These are phyloP conservation scores for Neoascia interrupta DNA, from an alignment of 2,888 invertebrate species.

Conservation along the genomic window DNA sequence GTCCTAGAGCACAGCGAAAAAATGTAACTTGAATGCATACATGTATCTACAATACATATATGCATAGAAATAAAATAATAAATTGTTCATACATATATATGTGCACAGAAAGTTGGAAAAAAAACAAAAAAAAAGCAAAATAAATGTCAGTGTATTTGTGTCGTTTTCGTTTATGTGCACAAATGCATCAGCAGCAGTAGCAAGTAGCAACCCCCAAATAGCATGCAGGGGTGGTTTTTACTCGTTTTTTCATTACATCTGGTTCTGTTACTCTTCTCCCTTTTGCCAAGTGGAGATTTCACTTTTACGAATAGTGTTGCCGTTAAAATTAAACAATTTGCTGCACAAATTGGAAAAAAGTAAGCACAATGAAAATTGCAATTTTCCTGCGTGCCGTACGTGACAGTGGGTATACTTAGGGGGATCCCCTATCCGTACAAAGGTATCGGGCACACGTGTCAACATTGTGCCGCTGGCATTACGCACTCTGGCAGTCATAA, in stretches of 20 bases:
- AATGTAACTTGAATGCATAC: constrained; percentile 10
- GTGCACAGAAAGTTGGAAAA: too few relatives aligned
- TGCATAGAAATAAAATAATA: constrained; percentile 40
- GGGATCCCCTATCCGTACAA: constrained; percentile 19
- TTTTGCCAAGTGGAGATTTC: not conserved
- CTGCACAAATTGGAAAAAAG: constrained; percentile 41
- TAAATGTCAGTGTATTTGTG: constrained; percentile 38
- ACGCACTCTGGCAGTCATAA: constrained; percentile 54
- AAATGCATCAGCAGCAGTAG: constrained; percentile 44
- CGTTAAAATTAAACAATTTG: constrained; percentile 60
- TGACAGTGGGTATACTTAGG: constrained; percentile 3
- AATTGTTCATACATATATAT: constrained; percentile 2
- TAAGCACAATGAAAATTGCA: constrained; percentile 59
- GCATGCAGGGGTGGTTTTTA: constrained; percentile 60
- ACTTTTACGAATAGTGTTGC: constrained; percentile 25
- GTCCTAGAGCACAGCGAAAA: constrained; percentile 28
- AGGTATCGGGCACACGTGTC: constrained; percentile 59
- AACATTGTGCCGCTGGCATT: constrained; percentile 59
- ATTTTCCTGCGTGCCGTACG: constrained; percentile 56
- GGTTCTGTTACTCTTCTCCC: not conserved
- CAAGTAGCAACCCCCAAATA: constrained; percentile 59
- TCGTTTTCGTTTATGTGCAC: constrained; percentile 53
- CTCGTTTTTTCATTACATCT: constrained; percentile 4
- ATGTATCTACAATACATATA: too few relatives aligned
- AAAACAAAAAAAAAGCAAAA: too few relatives aligned